phyloP scores from a whole-genome alignment of 1,140 invertebrate species.

The Argopecten irradians region DNA sequence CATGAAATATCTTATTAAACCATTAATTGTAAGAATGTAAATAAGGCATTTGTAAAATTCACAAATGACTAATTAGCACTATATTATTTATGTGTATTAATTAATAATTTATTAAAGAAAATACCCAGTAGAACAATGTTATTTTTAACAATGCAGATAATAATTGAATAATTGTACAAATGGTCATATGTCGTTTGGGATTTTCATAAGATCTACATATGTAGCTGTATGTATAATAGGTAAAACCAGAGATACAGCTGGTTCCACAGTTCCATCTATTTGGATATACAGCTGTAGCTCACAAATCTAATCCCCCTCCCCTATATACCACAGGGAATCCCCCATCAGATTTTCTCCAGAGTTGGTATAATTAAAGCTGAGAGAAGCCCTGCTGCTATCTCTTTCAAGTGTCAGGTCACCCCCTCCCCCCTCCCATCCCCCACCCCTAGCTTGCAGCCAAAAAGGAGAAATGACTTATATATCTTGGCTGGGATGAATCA shows the following conservation, averaged over 20 bases:
- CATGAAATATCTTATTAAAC: too few species aligned
- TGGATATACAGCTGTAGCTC: too few species aligned
- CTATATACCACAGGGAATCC: neutral
- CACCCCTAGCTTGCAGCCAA: neutral
- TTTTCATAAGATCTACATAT: too few species aligned
- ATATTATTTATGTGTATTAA: too few species aligned
- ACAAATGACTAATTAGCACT: too few species aligned
- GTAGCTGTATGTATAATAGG: neutral
- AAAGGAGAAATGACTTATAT: slow-evolving; percentile 12
- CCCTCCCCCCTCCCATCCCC: neutral
- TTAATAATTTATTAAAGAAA: too few species aligned
- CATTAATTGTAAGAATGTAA: too few species aligned
- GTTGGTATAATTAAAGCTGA: neutral
- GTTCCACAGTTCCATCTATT: neutral
- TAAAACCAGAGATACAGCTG: neutral
- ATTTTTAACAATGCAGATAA: too few species aligned
- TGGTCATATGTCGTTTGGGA: too few species aligned
- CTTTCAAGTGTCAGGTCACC: neutral
- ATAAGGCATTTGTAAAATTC: too few species aligned
- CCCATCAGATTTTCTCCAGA: neutral
- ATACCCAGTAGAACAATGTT: too few species aligned
- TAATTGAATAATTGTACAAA: too few species aligned
- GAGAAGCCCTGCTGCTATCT: neutral
- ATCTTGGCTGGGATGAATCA: neutral
- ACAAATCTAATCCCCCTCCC: neutral